Conservation (phyloP, 2,888 invertebrate species). For the Horisme vitalbata region DNA sequence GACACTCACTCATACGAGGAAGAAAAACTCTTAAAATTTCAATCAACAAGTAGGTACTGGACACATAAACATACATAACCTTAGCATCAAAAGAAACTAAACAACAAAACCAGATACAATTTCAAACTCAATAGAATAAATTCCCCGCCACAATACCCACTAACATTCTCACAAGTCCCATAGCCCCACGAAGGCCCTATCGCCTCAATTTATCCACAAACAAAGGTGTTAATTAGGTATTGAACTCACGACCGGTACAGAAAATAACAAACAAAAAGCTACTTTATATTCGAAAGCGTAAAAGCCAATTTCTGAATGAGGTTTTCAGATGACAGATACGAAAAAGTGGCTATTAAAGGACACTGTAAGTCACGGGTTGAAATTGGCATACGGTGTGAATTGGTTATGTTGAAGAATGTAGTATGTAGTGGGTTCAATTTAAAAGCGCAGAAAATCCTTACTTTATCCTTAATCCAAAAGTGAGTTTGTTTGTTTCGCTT, state of each 20-base stretch:
- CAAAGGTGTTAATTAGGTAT: slow-evolving; percentile 80
- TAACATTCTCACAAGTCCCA: slow-evolving; percentile 48
- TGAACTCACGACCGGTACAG: slow-evolving; percentile 75
- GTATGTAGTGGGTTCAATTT: slow-evolving; percentile 9
- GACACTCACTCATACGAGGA: too few relatives aligned
- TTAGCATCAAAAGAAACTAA: not conserved
- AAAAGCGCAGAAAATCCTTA: slow-evolving; percentile 4
- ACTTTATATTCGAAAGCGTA: slow-evolving; percentile 36
- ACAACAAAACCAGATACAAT: slow-evolving; percentile 14
- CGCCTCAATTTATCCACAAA: slow-evolving; percentile 75
- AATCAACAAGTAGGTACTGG: too few relatives aligned
- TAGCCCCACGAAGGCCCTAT: slow-evolving; percentile 56
- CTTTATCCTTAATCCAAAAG: not conserved
- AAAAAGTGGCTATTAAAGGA: slow-evolving; percentile 70
- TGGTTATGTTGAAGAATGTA: too few relatives aligned
- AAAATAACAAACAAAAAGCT: slow-evolving; percentile 32
- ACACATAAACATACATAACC: too few relatives aligned
- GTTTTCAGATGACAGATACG: slow-evolving; percentile 67
- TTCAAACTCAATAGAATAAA: slow-evolving; percentile 25
- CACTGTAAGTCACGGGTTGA: slow-evolving; percentile 71
- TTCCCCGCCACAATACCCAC: slow-evolving; percentile 37
- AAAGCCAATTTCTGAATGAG: slow-evolving; percentile 34
- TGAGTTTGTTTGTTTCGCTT: too few relatives aligned
- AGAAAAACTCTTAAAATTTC: too few relatives aligned
- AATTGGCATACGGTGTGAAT: slow-evolving; percentile 68